Base-by-base conservation (phyloP, 2,113 vertebrate genomes). In the Geococcyx californianus region DNA sequence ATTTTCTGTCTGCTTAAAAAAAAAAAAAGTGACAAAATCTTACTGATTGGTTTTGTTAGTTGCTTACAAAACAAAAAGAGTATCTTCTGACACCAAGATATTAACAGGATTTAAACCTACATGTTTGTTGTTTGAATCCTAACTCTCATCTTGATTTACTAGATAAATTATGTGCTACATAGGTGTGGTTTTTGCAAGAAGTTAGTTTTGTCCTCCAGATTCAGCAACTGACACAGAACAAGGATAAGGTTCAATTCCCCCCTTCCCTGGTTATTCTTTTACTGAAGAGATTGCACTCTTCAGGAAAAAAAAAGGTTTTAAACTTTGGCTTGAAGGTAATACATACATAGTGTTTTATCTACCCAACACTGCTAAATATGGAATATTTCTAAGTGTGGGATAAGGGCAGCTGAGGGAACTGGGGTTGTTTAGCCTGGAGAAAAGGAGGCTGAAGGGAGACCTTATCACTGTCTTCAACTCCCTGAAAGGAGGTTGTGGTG, bases 291-390 rank as follows among this genome's bases (percentile, higher is more conserved):
- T 10, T 17, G 10, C 6, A 25, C 2, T 17, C 75, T 59, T 59
- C 56, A 5, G 7, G 45, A 31, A 63, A 45, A 51, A 66, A 17
- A 59, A 60, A 20, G 31, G 7, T 40, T 89, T 72, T 76, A 79
- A 82, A 55, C n/a, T n/a, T 87, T 3, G 4, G 9, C 12, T 81
- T 77, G 36, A 69, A 91, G 87, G 6, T 44, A 28, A 15, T 16
- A 28, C 0, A 1, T 40, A 19, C 0, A 1, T 8, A 58, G 47
- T 38, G 40, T 69, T 73, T 2, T 7, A 20, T 38, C 74, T 72
- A 60, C 34, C 12, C 66, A 81, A 1, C 6, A 6, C 47, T 68
- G 68, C 36, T 64, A 72, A 87, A 49, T n/a, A n/a, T n/a, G n/a
- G n/a, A n/a, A n/a, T n/a, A n/a, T n/a, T n/a, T n/a, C n/a, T n/a